phyloP scores from a whole-genome alignment of 2,888 invertebrate genomes.

The Drosophila glabriapex region DNA sequence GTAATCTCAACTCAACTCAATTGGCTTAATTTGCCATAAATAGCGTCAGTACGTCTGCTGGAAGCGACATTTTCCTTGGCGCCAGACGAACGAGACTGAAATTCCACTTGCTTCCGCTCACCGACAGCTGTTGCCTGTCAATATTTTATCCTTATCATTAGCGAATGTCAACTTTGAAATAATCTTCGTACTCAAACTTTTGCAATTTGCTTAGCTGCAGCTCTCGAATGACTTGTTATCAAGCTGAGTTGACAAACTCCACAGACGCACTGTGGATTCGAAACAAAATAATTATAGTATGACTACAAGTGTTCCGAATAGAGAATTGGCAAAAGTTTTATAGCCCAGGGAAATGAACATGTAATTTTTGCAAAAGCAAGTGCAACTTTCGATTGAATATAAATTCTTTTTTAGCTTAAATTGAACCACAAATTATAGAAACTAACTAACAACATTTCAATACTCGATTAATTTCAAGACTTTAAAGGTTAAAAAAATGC shows the following conservation, averaged over 20 bases:
- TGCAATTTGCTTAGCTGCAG: conserved; percentile 20
- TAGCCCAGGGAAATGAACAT: background rate
- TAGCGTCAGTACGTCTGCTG: conserved; percentile 66
- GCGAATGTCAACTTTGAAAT: conserved; percentile 72
- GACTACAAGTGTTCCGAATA: background rate
- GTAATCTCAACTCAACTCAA: conserved; percentile 75
- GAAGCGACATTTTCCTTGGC: conserved; percentile 49
- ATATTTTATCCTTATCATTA: conserved; percentile 74
- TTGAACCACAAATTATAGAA: background rate
- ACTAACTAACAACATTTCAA: background rate
- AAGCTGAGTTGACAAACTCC: background rate
- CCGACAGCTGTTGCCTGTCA: conserved; percentile 64
- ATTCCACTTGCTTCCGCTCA: conserved; percentile 54
- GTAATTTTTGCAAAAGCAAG: background rate
- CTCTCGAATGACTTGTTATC: conserved; percentile 40
- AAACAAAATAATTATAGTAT: background rate
- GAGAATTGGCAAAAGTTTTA: background rate
- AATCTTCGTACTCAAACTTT: conserved; percentile 32
- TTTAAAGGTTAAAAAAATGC: background rate
- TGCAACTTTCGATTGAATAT: background rate
- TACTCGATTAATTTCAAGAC: background rate
- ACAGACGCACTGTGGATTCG: background rate
- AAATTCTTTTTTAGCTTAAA: background rate
- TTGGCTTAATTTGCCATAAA: conserved; percentile 81
- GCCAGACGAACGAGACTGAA: conserved; percentile 43